A percentile compares a stretch with the other conserved stretches of the same genome.
Conservation (phyloP, 2,113 vertebrate genomes). For the Rattus rattus region DNA sequence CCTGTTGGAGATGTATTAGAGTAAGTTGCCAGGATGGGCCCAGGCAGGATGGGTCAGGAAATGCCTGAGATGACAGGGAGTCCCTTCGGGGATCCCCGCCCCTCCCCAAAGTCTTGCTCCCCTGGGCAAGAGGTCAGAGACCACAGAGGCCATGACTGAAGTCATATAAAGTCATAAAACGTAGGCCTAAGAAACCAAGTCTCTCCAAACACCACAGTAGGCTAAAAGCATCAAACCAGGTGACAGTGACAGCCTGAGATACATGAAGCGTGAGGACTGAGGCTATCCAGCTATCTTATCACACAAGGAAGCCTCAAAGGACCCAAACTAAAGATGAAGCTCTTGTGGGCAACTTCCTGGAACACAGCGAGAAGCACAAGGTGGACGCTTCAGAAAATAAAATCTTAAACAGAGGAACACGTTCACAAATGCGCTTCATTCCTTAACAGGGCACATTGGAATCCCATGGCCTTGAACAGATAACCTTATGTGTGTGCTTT, state of each 20-base stretch:
- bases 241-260: neutral
- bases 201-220: neutral
- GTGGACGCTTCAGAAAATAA: neutral
- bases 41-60: neutral
- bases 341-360: neutral
- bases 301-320: neutral
- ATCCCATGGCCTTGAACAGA: neutral
- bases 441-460: neutral
- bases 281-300: neutral
- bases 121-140: neutral
- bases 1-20: neutral
- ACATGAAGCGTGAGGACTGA: neutral
- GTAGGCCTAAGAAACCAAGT: neutral
- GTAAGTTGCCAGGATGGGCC: neutral
- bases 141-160: neutral
- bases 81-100: neutral
- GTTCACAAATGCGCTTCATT: neutral
- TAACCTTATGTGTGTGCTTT: neutral
- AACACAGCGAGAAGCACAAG: neutral
- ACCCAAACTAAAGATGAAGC: constrained; percentile 36
- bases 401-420: neutral
- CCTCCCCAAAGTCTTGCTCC: neutral
- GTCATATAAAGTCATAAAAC: neutral
- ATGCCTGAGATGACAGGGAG: neutral
- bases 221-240: neutral